Conservation (phyloP, 2,113 vertebrate genomes). For the Xiphophorus maculatus region DNA sequence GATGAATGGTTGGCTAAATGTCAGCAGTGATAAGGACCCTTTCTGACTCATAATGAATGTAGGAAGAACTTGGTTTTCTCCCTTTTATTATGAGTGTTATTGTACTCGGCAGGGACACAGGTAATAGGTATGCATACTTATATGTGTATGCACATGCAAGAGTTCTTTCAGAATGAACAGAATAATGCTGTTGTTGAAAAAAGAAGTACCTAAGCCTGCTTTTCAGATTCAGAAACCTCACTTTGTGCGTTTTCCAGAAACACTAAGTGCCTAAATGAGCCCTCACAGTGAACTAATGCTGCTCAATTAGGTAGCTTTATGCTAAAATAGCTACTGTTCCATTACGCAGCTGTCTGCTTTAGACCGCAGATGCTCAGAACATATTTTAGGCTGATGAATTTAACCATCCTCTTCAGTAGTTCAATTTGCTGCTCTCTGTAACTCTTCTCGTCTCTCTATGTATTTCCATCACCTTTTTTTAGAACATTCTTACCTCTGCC, state of each 20-base stretch:
- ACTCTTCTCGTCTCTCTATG: slow-evolving; percentile 11
- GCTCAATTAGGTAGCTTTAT: slow-evolving; percentile 49
- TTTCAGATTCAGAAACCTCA: slow-evolving; percentile 24
- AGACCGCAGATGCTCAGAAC: slow-evolving; percentile 42
- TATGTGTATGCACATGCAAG: not conserved
- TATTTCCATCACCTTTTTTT: slow-evolving; percentile 21
- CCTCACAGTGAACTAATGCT: slow-evolving; percentile 57
- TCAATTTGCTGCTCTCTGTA: slow-evolving; percentile 50
- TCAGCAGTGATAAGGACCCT: slow-evolving; percentile 37
- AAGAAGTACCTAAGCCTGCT: slow-evolving; percentile 48
- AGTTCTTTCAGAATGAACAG: not conserved
- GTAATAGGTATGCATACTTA: not conserved
- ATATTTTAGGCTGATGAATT: slow-evolving; percentile 61
- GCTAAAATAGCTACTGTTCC: slow-evolving; percentile 43
- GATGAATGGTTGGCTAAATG: slow-evolving; percentile 38
- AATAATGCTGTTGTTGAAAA: slow-evolving; percentile 1
- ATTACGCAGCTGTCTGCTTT: slow-evolving; percentile 46
- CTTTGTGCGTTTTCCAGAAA: slow-evolving; percentile 34
- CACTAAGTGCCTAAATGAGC: slow-evolving; percentile 56
- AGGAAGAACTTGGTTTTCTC: slow-evolving; percentile 18
- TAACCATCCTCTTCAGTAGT: slow-evolving; percentile 60
- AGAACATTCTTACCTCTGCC: slow-evolving; percentile 36
- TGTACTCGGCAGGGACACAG: not conserved
- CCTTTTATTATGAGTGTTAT: slow-evolving; percentile 2
- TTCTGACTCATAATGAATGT: slow-evolving; percentile 30